Evolutionary conservation across 2,113 vertebrate genomes (phyloP).

Genomic region (Ploceus nigricollis): DNA sequence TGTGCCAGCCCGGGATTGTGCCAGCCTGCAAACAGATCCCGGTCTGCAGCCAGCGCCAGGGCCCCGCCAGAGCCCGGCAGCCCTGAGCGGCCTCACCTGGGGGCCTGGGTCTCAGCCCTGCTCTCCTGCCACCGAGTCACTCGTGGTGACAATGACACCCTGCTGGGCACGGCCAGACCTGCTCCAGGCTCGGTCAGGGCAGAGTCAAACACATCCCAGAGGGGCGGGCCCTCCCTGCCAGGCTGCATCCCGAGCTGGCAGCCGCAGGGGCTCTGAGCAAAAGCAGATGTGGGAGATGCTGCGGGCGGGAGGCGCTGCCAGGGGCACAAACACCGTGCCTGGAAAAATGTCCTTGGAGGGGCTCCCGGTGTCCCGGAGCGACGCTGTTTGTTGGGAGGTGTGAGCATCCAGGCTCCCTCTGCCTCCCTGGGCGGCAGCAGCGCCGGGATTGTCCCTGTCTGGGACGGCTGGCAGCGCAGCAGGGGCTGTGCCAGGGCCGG

Average conservation of each 20-base stretch:
- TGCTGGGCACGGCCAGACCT: not conserved
- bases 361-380: constrained; percentile 5
- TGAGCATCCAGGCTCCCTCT: not conserved
- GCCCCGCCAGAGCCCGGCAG: not conserved
- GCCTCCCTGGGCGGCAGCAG: not conserved
- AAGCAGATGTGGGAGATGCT: not conserved
- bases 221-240: not conserved
- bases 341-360: not conserved
- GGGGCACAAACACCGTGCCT: not conserved
- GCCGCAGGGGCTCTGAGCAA: not conserved
- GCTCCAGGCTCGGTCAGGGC: not conserved
- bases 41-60: fast-evolving
- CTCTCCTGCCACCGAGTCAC: not conserved
- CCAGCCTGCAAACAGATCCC: not conserved
- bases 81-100: not conserved
- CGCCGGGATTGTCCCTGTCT: fast-evolving
- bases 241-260: not conserved
- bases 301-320: not conserved
- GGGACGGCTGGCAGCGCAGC: fast-evolving
- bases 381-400: not conserved
- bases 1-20: not conserved
- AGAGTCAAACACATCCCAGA: fast-evolving
- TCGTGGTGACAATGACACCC: not conserved
- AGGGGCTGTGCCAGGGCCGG: not conserved
- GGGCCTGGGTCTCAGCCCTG: not conserved